phyloP scores from a whole-genome alignment of 2,797 vertebrate species.

The Catamblyrhynchus diadema region DNA sequence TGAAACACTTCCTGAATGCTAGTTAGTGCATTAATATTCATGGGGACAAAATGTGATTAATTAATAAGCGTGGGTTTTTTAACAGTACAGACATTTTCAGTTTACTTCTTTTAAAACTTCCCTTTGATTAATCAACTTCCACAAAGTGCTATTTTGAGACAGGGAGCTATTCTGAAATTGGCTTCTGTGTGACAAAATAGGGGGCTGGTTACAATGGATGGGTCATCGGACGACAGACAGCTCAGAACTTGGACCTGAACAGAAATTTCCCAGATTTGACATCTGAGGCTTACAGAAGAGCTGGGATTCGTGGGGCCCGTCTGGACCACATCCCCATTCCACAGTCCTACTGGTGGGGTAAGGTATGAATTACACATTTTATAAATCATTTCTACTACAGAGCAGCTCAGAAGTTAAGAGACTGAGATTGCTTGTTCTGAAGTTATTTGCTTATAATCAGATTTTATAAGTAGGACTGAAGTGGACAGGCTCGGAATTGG shows the following conservation, averaged over 20 bases:
- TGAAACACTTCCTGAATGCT: background rate
- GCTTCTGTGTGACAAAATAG: constrained; percentile 61
- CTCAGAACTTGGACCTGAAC: constrained; percentile 94
- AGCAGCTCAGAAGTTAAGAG: background rate
- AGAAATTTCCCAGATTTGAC: constrained; percentile 97
- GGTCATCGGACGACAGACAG: constrained; percentile 88
- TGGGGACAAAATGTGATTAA: background rate
- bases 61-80: background rate
- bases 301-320: constrained; percentile 78
- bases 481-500: background rate
- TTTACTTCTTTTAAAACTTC: background rate
- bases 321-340: constrained; percentile 91
- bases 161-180: background rate
- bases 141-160: background rate
- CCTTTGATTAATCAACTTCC: background rate
- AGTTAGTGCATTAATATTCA: background rate
- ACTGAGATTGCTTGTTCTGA: background rate
- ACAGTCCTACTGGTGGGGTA: constrained; percentile 91
- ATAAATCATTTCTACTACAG: background rate
- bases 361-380: constrained; percentile 79
- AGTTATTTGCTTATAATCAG: background rate
- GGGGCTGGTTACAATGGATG: constrained; percentile 91
- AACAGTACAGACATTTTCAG: background rate
- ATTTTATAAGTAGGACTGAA: background rate
- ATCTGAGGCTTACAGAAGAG: constrained; percentile 85